These are phyloP conservation scores for Zygothrica quintamaculata DNA, from an alignment of 2,888 invertebrate species.

Conservation along the genomic window DNA sequence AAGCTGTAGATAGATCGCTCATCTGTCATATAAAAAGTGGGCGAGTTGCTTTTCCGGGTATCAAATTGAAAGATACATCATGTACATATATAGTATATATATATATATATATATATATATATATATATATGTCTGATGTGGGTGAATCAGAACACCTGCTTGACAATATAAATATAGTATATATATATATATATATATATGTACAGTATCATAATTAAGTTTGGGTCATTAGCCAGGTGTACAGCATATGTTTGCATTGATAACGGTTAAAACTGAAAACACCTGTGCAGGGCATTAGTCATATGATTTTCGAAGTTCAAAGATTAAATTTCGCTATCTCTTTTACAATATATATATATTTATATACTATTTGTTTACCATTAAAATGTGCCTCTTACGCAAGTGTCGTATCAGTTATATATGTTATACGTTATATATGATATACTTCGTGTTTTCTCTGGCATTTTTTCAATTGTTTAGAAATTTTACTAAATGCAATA, in stretches of 20 bases:
- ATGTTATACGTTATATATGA: slow-evolving; percentile 37
- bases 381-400: slow-evolving; percentile 18
- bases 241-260: slow-evolving; percentile 41
- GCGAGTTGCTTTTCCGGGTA: too few relatives aligned
- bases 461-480: not conserved
- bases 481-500: slow-evolving; percentile 23
- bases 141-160: too few relatives aligned
- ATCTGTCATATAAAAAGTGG: too few relatives aligned
- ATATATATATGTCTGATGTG: too few relatives aligned
- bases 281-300: slow-evolving; percentile 57
- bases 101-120: too few relatives aligned
- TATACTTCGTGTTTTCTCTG: too few relatives aligned
- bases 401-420: slow-evolving; percentile 25
- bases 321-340: slow-evolving; percentile 35
- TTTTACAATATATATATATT: slow-evolving; percentile 16
- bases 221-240: slow-evolving; percentile 54
- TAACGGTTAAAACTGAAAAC: slow-evolving; percentile 35
- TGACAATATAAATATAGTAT: too few relatives aligned
- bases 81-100: too few relatives aligned
- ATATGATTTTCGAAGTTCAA: slow-evolving; percentile 47
- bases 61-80: too few relatives aligned
- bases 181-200: slow-evolving; percentile 1
- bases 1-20: too few relatives aligned
- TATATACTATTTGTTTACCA: slow-evolving; percentile 12
- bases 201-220: slow-evolving; percentile 39